Conservation (phyloP, 1,140 invertebrate species). For the Drosophila bipectinata region DNA sequence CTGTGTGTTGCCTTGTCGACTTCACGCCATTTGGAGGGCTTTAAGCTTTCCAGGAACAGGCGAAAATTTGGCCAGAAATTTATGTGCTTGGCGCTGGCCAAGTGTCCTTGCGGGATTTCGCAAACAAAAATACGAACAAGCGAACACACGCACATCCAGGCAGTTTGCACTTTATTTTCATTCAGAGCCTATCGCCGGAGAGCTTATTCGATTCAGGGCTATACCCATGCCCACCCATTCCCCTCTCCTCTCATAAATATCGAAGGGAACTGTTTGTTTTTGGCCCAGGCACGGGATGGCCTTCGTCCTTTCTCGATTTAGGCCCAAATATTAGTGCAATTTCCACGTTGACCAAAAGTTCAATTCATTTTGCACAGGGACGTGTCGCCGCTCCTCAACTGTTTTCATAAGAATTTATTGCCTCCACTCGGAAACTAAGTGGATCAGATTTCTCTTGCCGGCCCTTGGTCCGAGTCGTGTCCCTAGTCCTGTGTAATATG, state of each 20-base stretch:
- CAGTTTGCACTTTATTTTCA: conserved; percentile 73
- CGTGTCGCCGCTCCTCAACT: conserved; percentile 35
- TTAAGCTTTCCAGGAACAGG: conserved; percentile 39
- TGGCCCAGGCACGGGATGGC: conserved; percentile 10
- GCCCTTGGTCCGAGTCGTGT: conserved; percentile 25
- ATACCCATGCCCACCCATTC: neutral
- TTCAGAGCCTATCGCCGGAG: conserved; percentile 35
- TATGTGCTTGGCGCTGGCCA: conserved; percentile 49
- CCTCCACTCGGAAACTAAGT: conserved; percentile 57
- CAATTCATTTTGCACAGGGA: conserved; percentile 62
- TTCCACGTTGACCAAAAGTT: conserved; percentile 65
- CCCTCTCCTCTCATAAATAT: conserved; percentile 42
- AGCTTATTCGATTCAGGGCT: conserved; percentile 44
- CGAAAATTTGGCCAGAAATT: conserved; percentile 58
- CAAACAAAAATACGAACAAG: conserved; percentile 24
- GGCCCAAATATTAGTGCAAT: conserved; percentile 43
- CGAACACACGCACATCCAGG: conserved; percentile 11
- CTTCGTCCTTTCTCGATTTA: conserved; percentile 10
- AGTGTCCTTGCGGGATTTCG: conserved; percentile 68
- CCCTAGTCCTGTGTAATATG: conserved; percentile 55
- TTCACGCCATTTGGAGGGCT: conserved; percentile 24
- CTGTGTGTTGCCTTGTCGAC: conserved; percentile 2
- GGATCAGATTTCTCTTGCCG: conserved; percentile 57
- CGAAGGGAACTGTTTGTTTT: conserved; percentile 31
- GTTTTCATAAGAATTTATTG: conserved; percentile 73